Conservation (phyloP, 2,888 invertebrate species). For the Stratiomys singularior region DNA sequence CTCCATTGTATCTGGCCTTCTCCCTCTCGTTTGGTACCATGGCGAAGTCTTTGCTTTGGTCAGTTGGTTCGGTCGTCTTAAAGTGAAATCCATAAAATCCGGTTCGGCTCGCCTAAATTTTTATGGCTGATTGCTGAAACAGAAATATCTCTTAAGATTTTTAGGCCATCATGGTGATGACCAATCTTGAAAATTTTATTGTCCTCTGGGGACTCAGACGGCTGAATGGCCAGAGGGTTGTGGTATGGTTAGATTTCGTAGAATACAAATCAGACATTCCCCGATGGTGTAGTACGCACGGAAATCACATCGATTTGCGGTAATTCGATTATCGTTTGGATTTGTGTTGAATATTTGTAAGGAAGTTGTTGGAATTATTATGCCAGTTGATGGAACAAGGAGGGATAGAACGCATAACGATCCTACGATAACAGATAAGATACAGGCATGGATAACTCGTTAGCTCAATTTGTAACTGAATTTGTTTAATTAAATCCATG, state of each 20-base stretch:
- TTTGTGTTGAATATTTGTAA: no score
- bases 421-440: no score
- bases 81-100: slow-evolving; percentile 39
- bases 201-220: slow-evolving; percentile 2
- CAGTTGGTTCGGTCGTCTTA: not conserved
- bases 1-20: not conserved
- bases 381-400: no score
- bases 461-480: no score
- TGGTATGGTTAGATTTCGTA: not conserved
- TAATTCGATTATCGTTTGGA: not conserved
- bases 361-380: no score
- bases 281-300: not conserved
- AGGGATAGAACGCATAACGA: no score
- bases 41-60: not conserved
- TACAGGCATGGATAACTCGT: no score
- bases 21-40: not conserved
- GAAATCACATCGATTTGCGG: slow-evolving; percentile 23
- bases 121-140: slow-evolving; percentile 22
- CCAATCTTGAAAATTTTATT: slow-evolving; percentile 35
- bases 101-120: slow-evolving; percentile 18
- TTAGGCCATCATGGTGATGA: slow-evolving; percentile 28
- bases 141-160: slow-evolving; percentile 18
- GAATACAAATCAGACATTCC: not conserved
- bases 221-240: not conserved
- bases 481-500: no score